Evolutionary conservation across 2,888 invertebrate species (phyloP).

Genomic region (Chelonus formosanus): DNA sequence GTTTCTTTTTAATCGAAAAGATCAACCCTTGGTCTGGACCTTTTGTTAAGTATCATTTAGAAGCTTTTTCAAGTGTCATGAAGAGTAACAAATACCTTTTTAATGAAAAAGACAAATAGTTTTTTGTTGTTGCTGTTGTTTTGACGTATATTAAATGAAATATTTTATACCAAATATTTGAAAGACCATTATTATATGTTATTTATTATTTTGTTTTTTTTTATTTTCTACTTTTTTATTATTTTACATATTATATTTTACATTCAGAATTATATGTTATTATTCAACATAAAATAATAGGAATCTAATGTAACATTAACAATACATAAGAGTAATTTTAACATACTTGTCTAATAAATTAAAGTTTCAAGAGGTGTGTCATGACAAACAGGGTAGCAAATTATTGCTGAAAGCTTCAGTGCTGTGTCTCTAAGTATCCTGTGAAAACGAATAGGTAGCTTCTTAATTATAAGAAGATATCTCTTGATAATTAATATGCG

Average conservation of each 20-base stretch:
- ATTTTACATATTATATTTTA: no score
- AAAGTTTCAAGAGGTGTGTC: not conserved
- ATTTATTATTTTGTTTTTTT: no score
- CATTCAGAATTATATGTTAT: no score
- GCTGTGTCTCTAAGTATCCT: not conserved
- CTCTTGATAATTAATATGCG: conserved; percentile 54
- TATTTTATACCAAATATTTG: no score
- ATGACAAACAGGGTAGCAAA: conserved; percentile 1
- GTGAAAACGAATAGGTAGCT: conserved; percentile 23
- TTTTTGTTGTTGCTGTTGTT: no score
- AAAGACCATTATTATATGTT: no score
- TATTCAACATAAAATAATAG: no score
- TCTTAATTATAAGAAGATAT: conserved; percentile 53
- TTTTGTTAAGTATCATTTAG: not conserved
- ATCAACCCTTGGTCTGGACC: not conserved
- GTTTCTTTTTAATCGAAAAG: conserved; percentile 25
- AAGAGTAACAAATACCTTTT: not conserved
- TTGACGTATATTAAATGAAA: no score
- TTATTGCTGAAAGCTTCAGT: not conserved
- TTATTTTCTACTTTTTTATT: no score
- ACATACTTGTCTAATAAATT: not conserved
- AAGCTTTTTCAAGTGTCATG: not conserved
- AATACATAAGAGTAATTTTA: not conserved
- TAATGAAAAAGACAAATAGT: no score
- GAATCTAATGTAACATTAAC: not conserved